phyloP scores from a whole-genome alignment of 2,113 vertebrate species.

The Percopsis transmontana region DNA sequence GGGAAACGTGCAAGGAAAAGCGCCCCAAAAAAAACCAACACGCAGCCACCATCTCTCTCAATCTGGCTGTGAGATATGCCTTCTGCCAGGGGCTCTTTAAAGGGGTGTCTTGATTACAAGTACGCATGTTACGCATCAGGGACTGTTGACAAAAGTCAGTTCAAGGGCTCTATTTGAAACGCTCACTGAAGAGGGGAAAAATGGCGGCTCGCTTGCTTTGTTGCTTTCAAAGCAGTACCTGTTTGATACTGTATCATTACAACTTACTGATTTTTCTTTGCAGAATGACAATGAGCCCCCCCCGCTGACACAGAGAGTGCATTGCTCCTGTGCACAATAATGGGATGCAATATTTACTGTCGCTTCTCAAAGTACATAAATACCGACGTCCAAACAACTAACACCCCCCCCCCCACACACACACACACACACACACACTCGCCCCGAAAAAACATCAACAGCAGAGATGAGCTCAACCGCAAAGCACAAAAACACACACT shows the following conservation, averaged over 20 bases:
- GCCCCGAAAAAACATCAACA: conserved; percentile 56
- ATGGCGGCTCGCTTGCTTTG: background rate
- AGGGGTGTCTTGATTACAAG: conserved; percentile 40
- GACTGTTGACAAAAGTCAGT: conserved; percentile 26
- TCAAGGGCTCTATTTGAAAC: conserved; percentile 3
- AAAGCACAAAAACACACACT: conserved; percentile 31
- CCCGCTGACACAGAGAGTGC: too few species aligned
- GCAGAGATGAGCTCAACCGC: conserved; percentile 48
- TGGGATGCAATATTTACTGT: background rate
- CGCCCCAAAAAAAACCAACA: conserved; percentile 15
- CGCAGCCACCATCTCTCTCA: conserved; percentile 1
- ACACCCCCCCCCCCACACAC: too few species aligned
- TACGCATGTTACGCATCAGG: conserved; percentile 27
- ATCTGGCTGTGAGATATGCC: conserved; percentile 23
- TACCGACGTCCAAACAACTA: conserved; percentile 47
- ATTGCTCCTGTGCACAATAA: background rate
- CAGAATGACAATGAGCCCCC: too few species aligned
- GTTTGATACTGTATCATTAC: too few species aligned
- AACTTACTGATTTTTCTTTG: too few species aligned
- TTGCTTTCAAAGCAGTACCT: background rate
- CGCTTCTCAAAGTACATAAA: conserved; percentile 19
- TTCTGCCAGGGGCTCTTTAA: conserved; percentile 24
- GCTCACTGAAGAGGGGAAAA: background rate
- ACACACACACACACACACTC: too few species aligned
- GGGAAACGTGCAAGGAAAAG: conserved; percentile 1